A percentile compares a stretch with the other conserved stretches of the same genome.
These are phyloP conservation scores for Odobenus rosmarus DNA, from an alignment of 2,113 vertebrate species.

Conservation along the genomic window DNA sequence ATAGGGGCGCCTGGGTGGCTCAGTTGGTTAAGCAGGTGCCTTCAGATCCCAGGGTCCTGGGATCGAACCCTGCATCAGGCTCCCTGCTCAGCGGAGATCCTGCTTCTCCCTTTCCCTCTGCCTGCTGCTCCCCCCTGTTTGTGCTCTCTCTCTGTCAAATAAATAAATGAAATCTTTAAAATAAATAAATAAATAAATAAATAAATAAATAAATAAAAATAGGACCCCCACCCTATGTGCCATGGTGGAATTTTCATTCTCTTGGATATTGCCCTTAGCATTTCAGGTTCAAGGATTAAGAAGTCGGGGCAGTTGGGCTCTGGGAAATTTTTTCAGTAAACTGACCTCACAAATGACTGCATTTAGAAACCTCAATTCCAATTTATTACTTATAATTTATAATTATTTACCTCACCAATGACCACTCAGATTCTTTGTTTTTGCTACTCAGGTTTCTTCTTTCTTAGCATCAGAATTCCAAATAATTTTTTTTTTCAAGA, in stretches of 20 bases:
- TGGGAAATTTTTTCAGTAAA: background rate
- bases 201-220: background rate
- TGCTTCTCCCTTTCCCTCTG: too few relatives aligned
- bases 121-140: too few relatives aligned
- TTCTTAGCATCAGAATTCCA: background rate
- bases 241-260: background rate
- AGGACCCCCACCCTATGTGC: background rate
- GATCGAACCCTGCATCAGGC: too few relatives aligned
- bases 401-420: background rate
- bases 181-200: background rate
- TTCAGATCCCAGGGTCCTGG: too few relatives aligned
- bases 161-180: too few relatives aligned
- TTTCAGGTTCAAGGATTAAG: slow-evolving; percentile 15
- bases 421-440: background rate
- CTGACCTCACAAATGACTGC: background rate
- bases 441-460: background rate
- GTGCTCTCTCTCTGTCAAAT: too few relatives aligned
- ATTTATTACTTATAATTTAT: background rate
- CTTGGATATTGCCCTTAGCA: background rate
- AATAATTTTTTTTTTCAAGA: background rate
- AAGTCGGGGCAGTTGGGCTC: background rate
- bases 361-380: slow-evolving; percentile 3
- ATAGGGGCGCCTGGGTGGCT: too few relatives aligned
- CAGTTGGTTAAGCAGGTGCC: too few relatives aligned
- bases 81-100: too few relatives aligned